Conservation (phyloP, 2,888 invertebrate genomes). For the Drosophila flavopinicola region DNA sequence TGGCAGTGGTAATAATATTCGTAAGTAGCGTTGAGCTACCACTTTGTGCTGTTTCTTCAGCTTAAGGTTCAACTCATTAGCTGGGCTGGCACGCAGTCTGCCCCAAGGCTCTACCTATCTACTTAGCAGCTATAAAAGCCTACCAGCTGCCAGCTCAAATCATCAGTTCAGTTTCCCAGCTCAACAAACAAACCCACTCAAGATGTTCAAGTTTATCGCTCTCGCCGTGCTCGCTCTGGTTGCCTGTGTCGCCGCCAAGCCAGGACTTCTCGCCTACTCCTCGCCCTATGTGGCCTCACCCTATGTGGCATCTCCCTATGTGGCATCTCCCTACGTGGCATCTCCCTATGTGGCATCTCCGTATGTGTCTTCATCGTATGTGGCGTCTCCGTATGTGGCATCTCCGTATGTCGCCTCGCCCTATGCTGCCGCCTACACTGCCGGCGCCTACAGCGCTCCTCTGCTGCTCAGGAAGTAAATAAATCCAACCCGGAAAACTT, state of each 20-base stretch:
- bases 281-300: constrained; percentile 85
- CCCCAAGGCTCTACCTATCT: constrained; percentile 41
- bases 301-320: constrained; percentile 67
- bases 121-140: constrained; percentile 39
- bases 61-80: constrained; percentile 23
- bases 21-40: constrained; percentile 13
- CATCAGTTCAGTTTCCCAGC: constrained; percentile 57
- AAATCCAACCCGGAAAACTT: constrained; percentile 19
- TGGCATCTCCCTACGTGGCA: constrained; percentile 81
- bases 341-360: constrained; percentile 80
- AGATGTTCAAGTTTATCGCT: constrained; percentile 74
- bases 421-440: constrained; percentile 61
- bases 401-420: constrained; percentile 52
- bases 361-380: constrained; percentile 75
- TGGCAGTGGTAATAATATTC: constrained; percentile 28
- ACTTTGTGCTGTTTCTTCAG: constrained; percentile 24
- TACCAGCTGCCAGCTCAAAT: constrained; percentile 12
- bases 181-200: constrained; percentile 27
- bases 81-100: constrained; percentile 29
- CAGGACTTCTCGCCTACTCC: constrained; percentile 78
- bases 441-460: constrained; percentile 48
- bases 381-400: constrained; percentile 63
- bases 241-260: constrained; percentile 79
- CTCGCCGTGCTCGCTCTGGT: constrained; percentile 77
- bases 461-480: constrained; percentile 67